These are phyloP conservation scores for Trissoscelio sp. DNA, from an alignment of 2,888 invertebrate genomes.

Conservation along the genomic window DNA sequence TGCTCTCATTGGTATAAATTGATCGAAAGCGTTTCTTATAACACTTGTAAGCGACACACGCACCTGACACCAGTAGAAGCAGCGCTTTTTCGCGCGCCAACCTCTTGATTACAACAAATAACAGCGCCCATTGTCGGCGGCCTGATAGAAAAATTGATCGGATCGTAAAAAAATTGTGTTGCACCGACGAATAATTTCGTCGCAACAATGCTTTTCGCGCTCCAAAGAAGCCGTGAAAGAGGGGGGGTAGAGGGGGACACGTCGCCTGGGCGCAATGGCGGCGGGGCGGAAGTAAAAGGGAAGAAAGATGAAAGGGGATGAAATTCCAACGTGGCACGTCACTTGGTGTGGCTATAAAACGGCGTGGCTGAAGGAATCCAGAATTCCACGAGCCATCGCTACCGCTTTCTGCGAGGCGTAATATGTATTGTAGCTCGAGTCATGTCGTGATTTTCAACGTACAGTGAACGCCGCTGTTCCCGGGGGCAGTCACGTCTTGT, in stretches of 20 bases:
- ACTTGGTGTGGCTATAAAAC: slow-evolving; percentile 63
- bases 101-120: slow-evolving; percentile 47
- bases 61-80: slow-evolving; percentile 45
- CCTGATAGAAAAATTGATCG: slow-evolving; percentile 56
- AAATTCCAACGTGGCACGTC: slow-evolving; percentile 66
- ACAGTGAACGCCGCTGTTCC: slow-evolving; percentile 78
- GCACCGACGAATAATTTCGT: slow-evolving; percentile 50
- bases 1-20: slow-evolving; percentile 30
- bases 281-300: slow-evolving; percentile 40
- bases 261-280: not conserved
- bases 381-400: slow-evolving; percentile 71
- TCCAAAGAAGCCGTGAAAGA: slow-evolving; percentile 21
- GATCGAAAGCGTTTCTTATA: slow-evolving; percentile 31
- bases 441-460: slow-evolving; percentile 80
- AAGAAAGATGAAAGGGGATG: slow-evolving; percentile 65
- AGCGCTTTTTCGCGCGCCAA: slow-evolving; percentile 23
- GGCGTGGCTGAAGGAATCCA: slow-evolving; percentile 56
- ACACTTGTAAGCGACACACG: slow-evolving; percentile 23
- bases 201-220: slow-evolving; percentile 50
- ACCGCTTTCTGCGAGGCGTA: slow-evolving; percentile 70
- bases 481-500: slow-evolving; percentile 81
- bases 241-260: slow-evolving; percentile 3
- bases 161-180: slow-evolving; percentile 52
- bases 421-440: slow-evolving; percentile 79
- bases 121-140: slow-evolving; percentile 38